Evolutionary conservation across 2,888 invertebrate genomes (phyloP).

Genomic region (Lypha dubia): DNA sequence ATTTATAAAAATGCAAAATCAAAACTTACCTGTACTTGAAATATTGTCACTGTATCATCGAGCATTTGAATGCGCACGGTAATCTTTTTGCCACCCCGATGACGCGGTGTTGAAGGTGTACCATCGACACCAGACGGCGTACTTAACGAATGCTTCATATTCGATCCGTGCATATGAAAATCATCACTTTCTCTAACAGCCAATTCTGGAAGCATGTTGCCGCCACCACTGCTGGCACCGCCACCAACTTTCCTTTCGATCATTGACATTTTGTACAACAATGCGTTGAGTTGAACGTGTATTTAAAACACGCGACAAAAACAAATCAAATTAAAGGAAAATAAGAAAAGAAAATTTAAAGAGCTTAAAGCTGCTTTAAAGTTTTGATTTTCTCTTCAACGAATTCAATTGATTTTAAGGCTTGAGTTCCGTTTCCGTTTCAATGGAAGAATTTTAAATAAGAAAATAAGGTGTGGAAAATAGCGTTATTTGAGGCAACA

Average conservation of each 20-base stretch:
- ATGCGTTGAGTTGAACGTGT: conserved; percentile 66
- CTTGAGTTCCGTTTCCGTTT: conserved; percentile 23
- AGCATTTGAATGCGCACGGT: conserved; percentile 94
- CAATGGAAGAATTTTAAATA: conserved; percentile 2
- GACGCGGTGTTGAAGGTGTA: conserved; percentile 88
- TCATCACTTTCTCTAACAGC: conserved; percentile 74
- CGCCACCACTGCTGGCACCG: conserved; percentile 69
- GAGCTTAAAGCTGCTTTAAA: conserved; percentile 37
- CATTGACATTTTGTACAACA: conserved; percentile 81
- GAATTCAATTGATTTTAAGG: conserved; percentile 33
- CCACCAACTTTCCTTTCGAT: conserved; percentile 81
- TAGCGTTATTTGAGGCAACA: conserved; percentile 23
- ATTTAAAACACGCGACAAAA: conserved; percentile 51
- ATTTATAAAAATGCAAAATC: neutral
- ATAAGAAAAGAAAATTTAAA: conserved; percentile 13
- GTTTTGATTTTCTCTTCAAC: neutral
- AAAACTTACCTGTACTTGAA: conserved; percentile 93
- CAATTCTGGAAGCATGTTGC: conserved; percentile 75
- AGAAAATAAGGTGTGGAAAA: conserved; percentile 3
- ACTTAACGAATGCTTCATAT: conserved; percentile 93
- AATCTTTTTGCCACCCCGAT: conserved; percentile 95
- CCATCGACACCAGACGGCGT: conserved; percentile 92
- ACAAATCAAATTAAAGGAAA: conserved; percentile 38
- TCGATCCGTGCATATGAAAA: conserved; percentile 82
- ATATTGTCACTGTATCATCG: conserved; percentile 94